Percentiles rank a stretch among this genome's conserved stretches.
Conservation (phyloP, 2,113 vertebrate genomes). For the Anguilla rostrata region DNA sequence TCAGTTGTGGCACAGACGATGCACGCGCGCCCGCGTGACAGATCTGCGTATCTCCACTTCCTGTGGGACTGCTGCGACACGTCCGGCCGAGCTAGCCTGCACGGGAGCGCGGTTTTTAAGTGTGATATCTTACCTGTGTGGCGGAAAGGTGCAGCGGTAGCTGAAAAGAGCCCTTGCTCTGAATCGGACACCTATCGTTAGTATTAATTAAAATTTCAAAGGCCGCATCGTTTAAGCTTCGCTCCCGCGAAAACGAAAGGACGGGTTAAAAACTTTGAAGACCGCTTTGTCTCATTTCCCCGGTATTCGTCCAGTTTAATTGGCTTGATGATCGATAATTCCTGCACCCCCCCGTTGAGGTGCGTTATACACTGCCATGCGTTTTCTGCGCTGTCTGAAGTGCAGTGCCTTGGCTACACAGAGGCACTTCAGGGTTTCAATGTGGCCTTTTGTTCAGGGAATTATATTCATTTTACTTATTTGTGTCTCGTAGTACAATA, state of each 20-base stretch:
- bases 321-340: not conserved
- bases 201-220: not conserved
- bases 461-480: not conserved
- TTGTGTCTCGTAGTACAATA: not conserved
- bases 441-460: too few species aligned
- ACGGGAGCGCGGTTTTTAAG: not conserved
- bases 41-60: not conserved
- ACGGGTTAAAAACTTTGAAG: not conserved
- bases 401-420: too few species aligned
- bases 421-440: too few species aligned
- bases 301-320: not conserved
- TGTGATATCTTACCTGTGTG: not conserved
- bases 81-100: not conserved
- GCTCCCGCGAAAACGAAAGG: not conserved
- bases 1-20: not conserved
- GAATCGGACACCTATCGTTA: not conserved
- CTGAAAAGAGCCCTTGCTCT: too few species aligned
- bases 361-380: not conserved
- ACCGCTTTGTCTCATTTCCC: not conserved
- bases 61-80: not conserved
- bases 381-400: too few species aligned
- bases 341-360: too few species aligned
- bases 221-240: not conserved
- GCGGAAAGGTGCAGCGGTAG: not conserved
- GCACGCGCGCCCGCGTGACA: not conserved